A percentile compares a stretch with the other conserved stretches of the same genome.
Evolutionary conservation across 2,113 vertebrate genomes (phyloP).

Genomic region (Lepisosteus oculatus): DNA sequence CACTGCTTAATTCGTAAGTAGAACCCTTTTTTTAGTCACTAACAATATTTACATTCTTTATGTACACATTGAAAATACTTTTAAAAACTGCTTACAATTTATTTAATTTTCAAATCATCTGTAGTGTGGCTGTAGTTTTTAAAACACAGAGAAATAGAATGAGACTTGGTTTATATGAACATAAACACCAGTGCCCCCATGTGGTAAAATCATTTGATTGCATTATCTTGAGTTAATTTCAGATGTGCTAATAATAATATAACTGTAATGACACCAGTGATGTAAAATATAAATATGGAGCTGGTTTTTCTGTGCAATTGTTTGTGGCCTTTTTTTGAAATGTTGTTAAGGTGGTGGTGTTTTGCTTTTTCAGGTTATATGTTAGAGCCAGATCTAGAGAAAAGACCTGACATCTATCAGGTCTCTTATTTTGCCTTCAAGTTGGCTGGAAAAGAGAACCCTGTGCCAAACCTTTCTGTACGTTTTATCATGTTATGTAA

Average conservation of each 20-base stretch:
- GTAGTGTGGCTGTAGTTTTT: neutral
- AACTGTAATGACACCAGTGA: neutral
- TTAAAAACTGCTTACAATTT: neutral
- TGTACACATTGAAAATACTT: neutral
- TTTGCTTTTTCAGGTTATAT: slow-evolving; percentile 77
- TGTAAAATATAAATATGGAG: too few relatives aligned
- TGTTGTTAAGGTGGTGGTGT: neutral
- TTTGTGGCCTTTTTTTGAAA: too few relatives aligned
- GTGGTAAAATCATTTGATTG: slow-evolving; percentile 29
- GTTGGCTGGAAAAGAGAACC: slow-evolving; percentile 87
- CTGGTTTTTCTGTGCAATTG: neutral
- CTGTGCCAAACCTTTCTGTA: slow-evolving; percentile 90
- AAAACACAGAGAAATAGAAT: too few relatives aligned
- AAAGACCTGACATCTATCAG: slow-evolving; percentile 94
- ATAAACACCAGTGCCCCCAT: slow-evolving; percentile 39
- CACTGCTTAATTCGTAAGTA: slow-evolving; percentile 95
- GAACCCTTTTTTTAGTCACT: neutral
- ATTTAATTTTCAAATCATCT: neutral
- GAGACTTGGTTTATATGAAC: neutral
- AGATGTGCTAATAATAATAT: neutral
- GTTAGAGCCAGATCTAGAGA: slow-evolving; percentile 92
- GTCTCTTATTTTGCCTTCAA: slow-evolving; percentile 94
- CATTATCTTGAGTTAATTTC: neutral
- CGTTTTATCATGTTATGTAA: slow-evolving; percentile 49
- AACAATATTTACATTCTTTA: neutral